Conservation (phyloP, 2,113 vertebrate genomes). For the Condylura cristata region DNA sequence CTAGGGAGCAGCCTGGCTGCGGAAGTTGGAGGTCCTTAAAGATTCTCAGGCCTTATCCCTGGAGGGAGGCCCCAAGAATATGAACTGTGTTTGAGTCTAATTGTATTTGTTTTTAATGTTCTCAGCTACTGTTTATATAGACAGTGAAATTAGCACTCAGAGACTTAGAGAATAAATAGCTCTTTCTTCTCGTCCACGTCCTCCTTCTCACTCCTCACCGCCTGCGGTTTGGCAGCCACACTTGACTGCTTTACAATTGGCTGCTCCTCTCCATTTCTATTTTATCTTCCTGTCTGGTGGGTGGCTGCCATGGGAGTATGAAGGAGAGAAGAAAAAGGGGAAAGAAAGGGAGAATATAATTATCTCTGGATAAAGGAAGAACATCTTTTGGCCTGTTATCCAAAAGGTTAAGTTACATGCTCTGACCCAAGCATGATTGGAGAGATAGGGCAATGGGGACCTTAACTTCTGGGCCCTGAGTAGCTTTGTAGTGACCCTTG, state of each 20-base stretch:
- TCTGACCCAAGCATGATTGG: background rate
- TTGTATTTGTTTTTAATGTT: constrained; percentile 64
- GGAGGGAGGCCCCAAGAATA: background rate
- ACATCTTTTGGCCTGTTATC: background rate
- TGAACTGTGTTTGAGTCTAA: background rate
- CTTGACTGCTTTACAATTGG: background rate
- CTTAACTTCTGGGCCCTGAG: background rate
- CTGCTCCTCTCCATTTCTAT: background rate
- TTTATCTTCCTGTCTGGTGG: constrained; percentile 45
- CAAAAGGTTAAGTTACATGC: background rate
- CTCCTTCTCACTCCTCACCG: fast-evolving
- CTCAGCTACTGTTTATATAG: constrained; percentile 62
- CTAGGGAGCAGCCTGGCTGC: background rate
- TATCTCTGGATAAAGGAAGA: background rate
- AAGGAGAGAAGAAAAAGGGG: background rate
- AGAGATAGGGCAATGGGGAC: background rate
- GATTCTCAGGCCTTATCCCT: background rate
- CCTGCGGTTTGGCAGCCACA: constrained; percentile 52
- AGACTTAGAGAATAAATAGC: constrained; percentile 55
- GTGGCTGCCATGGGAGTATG: background rate
- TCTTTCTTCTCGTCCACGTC: background rate
- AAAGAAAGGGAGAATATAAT: background rate
- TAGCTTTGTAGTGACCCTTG: background rate
- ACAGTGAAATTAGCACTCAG: constrained; percentile 65
- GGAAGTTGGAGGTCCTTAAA: background rate